Conservation (phyloP, 2,113 vertebrate genomes). For the Myotis brandtii region DNA sequence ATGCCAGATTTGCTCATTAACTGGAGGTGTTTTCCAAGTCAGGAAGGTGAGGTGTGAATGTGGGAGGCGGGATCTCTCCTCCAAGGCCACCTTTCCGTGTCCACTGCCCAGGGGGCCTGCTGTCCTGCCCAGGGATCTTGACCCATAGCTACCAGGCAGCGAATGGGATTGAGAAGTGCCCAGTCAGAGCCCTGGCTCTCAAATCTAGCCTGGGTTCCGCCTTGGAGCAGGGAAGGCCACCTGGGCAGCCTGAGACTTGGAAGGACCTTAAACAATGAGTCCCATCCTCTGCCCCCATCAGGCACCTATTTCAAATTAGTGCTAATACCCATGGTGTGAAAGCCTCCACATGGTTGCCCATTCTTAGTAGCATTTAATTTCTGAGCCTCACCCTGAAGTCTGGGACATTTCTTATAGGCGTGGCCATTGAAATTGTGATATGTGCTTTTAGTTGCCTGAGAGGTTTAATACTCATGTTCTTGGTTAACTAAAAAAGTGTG, state of each 20-base stretch:
- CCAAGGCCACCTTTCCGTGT: background rate
- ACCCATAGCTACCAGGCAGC: background rate
- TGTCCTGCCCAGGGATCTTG: background rate
- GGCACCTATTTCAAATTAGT: background rate
- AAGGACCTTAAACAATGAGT: background rate
- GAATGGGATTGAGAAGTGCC: background rate
- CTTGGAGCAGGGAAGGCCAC: background rate
- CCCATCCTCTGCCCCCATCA: background rate
- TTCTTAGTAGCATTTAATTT: background rate
- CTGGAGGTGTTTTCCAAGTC: constrained; percentile 86
- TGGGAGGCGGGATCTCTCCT: constrained; percentile 60
- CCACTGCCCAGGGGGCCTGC: background rate
- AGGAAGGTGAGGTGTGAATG: constrained; percentile 85
- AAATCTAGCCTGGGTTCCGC: background rate
- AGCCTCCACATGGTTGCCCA: background rate
- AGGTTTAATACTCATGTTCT: background rate
- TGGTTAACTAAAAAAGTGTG: background rate
- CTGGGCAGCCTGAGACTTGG: background rate
- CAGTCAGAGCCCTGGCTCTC: background rate
- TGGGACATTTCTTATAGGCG: background rate
- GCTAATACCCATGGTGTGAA: background rate
- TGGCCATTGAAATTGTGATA: background rate
- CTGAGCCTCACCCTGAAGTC: background rate
- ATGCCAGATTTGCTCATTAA: constrained; percentile 87
- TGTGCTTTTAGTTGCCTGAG: background rate